Evolutionary conservation across 2,888 invertebrate genomes (phyloP).

Genomic region (Ischnus inquisitorius): DNA sequence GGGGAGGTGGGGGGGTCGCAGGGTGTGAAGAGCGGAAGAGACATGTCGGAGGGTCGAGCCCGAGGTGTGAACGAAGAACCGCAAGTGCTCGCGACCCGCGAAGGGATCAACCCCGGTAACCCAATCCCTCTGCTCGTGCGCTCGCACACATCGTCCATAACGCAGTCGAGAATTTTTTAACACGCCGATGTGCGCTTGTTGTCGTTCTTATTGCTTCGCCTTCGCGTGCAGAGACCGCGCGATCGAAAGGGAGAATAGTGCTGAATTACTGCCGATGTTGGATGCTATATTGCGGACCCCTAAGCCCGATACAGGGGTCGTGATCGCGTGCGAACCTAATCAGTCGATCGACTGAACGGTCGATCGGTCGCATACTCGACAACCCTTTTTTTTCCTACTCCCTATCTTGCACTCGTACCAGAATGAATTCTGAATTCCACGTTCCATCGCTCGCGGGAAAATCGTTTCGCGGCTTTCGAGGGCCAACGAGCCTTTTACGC

Average conservation of each 20-base stretch:
- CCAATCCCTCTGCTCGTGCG: slow-evolving; percentile 73
- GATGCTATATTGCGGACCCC: background rate
- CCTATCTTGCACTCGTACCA: background rate
- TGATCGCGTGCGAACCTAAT: slow-evolving; percentile 71
- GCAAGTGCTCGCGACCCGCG: slow-evolving; percentile 78
- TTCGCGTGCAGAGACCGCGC: slow-evolving; percentile 53
- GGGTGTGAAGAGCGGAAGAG: slow-evolving; percentile 22
- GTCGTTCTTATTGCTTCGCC: slow-evolving; percentile 53
- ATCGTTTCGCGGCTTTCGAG: slow-evolving; percentile 29
- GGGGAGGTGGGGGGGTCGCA: background rate
- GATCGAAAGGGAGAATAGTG: background rate
- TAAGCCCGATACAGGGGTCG: slow-evolving; percentile 10
- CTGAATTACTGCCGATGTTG: slow-evolving; percentile 18
- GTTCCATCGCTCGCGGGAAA: slow-evolving; percentile 13
- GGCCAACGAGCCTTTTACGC: background rate
- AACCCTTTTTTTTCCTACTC: slow-evolving; percentile 42
- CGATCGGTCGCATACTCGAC: slow-evolving; percentile 75
- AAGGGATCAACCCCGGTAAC: slow-evolving; percentile 81
- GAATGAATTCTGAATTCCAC: background rate
- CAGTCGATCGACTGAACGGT: slow-evolving; percentile 69
- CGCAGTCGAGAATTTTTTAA: slow-evolving; percentile 43
- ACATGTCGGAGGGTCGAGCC: slow-evolving; percentile 36
- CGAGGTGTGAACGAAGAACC: slow-evolving; percentile 85
- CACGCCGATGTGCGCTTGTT: slow-evolving; percentile 21
- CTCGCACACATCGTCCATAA: slow-evolving; percentile 18